Evolutionary conservation across 2,888 invertebrate species (phyloP), one percentile per base, ranked within the genome.

Genomic region (Hyles lineata): DNA sequence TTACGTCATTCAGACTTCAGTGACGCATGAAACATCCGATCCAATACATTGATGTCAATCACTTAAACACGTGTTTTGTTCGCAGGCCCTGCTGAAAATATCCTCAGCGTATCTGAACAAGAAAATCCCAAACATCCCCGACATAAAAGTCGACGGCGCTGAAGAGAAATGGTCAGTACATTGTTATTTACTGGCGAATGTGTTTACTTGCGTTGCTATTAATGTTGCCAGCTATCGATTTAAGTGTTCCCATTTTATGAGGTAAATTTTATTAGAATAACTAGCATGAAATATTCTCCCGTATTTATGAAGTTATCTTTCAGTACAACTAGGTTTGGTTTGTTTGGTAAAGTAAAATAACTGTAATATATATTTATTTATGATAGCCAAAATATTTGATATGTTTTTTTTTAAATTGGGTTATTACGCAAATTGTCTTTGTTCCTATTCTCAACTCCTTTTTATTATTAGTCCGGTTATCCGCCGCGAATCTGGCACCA

Each of bases 81-180:
- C 77, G 15, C 94, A 98, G 97, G 98, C 98, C 8, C 92, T 99
- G 82, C 95, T 98, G 78, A 99, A 99, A 95, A 97, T 98, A 86
- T 98, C 98, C 8, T 97, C 98, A 70, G 97, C 97, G 55, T 98
- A 98, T 91, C 95, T 98, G 80, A 98, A 98, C 90, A 98, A 98
- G 95, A 98, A 98, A 95, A 98, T 98, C 83, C 98, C 98, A 21
- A 98, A 98, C 88, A 98, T 98, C 87, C 98, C 98, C 2, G 98
- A 98, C 86, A 96, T 98, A 76, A 98, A 98, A 90, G 96, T 97
- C 84, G 98, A 98, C 80, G 98, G 98, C 21, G 97, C 97, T 58
- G 98, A 98, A 76, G 98, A 98, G 89, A 97, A 97, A 96, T 98
- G 98, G 98, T 98, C 90, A 95, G 95, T 90, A 78, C 50, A 17